phyloP scores from a whole-genome alignment of 2,113 vertebrate species.

The Ascaphus truei region DNA sequence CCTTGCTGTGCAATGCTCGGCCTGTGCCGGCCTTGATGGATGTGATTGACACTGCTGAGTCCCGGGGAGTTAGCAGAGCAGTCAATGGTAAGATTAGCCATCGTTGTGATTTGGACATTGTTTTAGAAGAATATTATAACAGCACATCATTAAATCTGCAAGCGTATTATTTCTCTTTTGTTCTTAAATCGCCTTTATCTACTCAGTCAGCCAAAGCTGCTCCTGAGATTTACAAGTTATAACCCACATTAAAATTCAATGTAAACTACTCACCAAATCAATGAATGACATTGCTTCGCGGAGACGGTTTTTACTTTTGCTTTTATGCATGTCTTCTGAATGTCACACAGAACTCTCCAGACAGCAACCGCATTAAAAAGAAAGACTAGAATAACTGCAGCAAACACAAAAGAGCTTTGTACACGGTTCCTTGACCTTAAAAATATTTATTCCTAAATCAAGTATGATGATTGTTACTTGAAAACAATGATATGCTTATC shows the following conservation, averaged over 20 bases:
- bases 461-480: not conserved
- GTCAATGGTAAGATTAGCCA: not conserved
- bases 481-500: not conserved
- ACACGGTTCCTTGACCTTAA: no score
- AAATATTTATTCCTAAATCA: slow-evolving; percentile 1
- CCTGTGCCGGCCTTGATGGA: not conserved
- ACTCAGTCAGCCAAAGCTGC: slow-evolving; percentile 4
- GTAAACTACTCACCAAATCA: slow-evolving; percentile 23
- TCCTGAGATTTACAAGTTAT: slow-evolving; percentile 27
- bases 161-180: slow-evolving; percentile 20
- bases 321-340: slow-evolving; percentile 18
- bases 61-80: not conserved
- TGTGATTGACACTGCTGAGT: not conserved
- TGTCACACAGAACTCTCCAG: slow-evolving; percentile 14
- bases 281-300: slow-evolving; percentile 19
- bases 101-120: not conserved
- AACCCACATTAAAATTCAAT: slow-evolving; percentile 29
- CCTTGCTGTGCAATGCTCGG: not conserved
- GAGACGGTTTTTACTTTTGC: slow-evolving; percentile 4
- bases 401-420: not conserved
- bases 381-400: slow-evolving; percentile 1
- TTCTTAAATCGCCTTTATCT: slow-evolving; percentile 14
- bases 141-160: slow-evolving; percentile 27
- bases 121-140: not conserved
- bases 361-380: slow-evolving; percentile 6